Percentiles rank a stretch among this genome's conserved stretches.
phyloP scores from a whole-genome alignment of 2,113 vertebrate species.

The Serilophus lunatus region DNA sequence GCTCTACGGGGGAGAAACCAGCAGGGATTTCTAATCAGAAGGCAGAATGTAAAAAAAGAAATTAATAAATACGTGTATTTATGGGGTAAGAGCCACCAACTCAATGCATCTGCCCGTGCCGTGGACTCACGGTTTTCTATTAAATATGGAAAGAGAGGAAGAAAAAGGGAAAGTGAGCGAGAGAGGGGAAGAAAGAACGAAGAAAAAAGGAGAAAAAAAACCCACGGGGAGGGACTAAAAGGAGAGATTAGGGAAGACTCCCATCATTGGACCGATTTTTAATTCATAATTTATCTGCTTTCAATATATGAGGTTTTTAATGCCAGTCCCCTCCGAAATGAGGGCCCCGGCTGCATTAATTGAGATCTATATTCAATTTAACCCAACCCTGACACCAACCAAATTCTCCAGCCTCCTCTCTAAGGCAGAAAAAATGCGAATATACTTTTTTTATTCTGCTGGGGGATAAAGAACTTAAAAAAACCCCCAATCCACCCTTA shows the following conservation, averaged over 20 bases:
- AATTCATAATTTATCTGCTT: background rate
- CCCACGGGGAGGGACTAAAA: background rate
- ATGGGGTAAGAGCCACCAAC: background rate
- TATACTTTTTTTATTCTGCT: background rate
- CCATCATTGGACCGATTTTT: background rate
- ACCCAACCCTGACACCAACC: background rate
- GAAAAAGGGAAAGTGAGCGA: rapidly evolving
- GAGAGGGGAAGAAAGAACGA: rapidly evolving
- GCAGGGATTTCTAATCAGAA: rapidly evolving
- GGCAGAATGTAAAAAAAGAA: rapidly evolving
- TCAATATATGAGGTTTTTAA: background rate
- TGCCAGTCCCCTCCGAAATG: background rate
- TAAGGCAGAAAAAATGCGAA: background rate
- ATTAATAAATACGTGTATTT: background rate
- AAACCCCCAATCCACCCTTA: too few species aligned
- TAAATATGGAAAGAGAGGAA: too few species aligned
- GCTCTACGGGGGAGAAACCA: background rate
- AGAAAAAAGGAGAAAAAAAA: rapidly evolving
- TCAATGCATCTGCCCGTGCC: rapidly evolving
- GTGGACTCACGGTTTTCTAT: rapidly evolving
- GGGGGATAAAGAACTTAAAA: background rate
- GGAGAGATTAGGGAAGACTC: background rate
- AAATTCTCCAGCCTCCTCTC: background rate
- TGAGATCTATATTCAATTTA: background rate
- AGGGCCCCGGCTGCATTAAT: background rate